These are phyloP conservation scores for Hoplodrina blanda DNA, from an alignment of 2,888 invertebrate species.

Conservation along the genomic window DNA sequence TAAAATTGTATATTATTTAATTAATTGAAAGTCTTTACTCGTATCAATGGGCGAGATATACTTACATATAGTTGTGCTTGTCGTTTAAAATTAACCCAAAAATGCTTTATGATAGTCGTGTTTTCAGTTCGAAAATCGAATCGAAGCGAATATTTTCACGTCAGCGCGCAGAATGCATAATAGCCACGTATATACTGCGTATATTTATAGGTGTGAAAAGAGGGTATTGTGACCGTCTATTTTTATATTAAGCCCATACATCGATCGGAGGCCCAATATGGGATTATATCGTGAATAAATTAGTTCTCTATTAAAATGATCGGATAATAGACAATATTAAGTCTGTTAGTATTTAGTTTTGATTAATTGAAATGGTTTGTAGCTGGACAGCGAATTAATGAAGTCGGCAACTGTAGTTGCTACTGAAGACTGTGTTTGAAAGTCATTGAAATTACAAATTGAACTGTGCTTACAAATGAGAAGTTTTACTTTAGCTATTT, in stretches of 20 bases:
- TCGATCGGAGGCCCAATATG: constrained; percentile 35
- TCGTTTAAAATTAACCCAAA: no score
- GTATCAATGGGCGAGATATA: no score
- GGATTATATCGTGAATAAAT: constrained; percentile 36
- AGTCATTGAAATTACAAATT: constrained; percentile 13
- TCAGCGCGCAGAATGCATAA: no score
- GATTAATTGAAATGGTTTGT: constrained; percentile 19
- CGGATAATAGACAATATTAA: constrained; percentile 5
- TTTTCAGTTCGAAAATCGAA: no score
- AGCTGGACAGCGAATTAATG: constrained; percentile 9
- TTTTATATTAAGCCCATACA: constrained; percentile 29
- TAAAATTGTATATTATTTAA: no score
- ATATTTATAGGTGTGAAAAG: constrained; percentile 24
- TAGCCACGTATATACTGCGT: not conserved
- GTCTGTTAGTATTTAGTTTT: constrained; percentile 6
- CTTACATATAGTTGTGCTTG: no score
- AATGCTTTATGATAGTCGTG: no score
- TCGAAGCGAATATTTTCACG: no score
- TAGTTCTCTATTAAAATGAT: constrained; percentile 15
- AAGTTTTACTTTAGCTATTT: not conserved
- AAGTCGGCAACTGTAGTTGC: not conserved
- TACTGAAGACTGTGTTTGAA: not conserved
- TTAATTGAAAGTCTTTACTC: no score
- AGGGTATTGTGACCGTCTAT: constrained; percentile 41
- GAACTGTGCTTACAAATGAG: not conserved